Base-by-base conservation (phyloP, 2,888 invertebrate species). In the Temnothorax rugatulus region DNA sequence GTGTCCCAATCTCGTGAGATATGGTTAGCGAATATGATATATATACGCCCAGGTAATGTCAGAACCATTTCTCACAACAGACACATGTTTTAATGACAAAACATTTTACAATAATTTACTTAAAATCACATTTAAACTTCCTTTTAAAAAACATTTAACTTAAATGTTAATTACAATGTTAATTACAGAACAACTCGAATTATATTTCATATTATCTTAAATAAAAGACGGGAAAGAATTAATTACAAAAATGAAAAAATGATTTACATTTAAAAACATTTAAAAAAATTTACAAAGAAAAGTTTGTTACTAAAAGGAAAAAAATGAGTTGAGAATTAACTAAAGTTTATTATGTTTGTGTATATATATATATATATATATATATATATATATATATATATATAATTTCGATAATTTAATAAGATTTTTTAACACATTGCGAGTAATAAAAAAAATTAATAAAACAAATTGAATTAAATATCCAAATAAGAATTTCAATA, bases 1-100 rank as follows among this genome's bases (percentile, higher is more conserved):
- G 44, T 75, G 61, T 75, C 52, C 82, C 52, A 66, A 59, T 2
- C 41, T 38, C 15, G 44, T 47, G 38, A 34, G 18, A 21, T 34
- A 75, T 29, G 5, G 21, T 44, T 66, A 41, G 47, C n/a, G 47
- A 79, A 25, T 38, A 34, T 59, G n/a, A 73, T n/a, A 9, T 41
- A 21, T 54, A 44, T 54, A n/a, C 5, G 21, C 54, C 13, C 59
- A 21, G 41, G 4, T 38, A 41, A 64, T 64, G 38, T 18, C 18
- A 11, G 13, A 76, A 64, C 13, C 25, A 25, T 64, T 13, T 38
- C 4, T 64, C 13, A 18, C n/a, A n/a, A 52, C 21, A 64, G 13
- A 21, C 25, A 29, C 29, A 54, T 21, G 21, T 34, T 47, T 50
- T 47, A 47, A n/a, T 74, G 15, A 34, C 15, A 13, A 18, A 57